These are phyloP conservation scores for Eulemur rubriventer DNA, from an alignment of 2,797 vertebrate genomes.

Conservation along the genomic window DNA sequence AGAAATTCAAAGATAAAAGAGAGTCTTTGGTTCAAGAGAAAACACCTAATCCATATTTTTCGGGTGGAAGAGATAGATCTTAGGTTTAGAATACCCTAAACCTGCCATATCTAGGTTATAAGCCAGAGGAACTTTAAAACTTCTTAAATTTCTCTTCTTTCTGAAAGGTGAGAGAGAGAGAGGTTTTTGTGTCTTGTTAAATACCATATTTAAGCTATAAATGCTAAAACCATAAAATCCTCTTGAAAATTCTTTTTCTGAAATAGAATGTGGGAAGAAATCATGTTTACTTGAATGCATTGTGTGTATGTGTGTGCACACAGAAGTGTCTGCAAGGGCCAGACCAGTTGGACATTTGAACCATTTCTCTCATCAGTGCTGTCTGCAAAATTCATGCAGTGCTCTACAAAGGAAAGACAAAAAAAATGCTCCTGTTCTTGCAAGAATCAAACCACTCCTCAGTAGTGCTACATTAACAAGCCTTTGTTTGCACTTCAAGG, in stretches of 20 bases:
- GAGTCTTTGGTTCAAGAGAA: conserved; percentile 35
- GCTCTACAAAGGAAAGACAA: conserved; percentile 5
- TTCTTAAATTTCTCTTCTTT: conserved; percentile 37
- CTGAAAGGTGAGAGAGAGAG: not conserved
- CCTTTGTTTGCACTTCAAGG: conserved; percentile 16
- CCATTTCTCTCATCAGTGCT: not conserved
- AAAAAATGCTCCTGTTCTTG: not conserved
- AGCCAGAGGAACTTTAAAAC: not conserved
- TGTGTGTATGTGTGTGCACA: not conserved
- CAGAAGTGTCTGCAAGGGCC: not conserved
- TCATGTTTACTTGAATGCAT: not conserved
- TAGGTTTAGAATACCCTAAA: conserved; percentile 35
- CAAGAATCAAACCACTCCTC: not conserved
- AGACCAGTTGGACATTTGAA: not conserved
- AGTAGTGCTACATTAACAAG: not conserved
- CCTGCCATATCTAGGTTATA: not conserved
- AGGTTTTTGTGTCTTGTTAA: conserved; percentile 12
- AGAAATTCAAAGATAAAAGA: conserved; percentile 52
- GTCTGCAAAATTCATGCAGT: not conserved
- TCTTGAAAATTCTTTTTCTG: not conserved
- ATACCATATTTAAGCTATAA: conserved; percentile 25
- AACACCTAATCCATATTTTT: not conserved
- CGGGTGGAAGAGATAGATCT: not conserved
- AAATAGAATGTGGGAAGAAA: conserved; percentile 6
- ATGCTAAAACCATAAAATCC: not conserved